Base-by-base conservation (phyloP, 2,888 invertebrate species). In the Scelioninae gen. 1 region DNA sequence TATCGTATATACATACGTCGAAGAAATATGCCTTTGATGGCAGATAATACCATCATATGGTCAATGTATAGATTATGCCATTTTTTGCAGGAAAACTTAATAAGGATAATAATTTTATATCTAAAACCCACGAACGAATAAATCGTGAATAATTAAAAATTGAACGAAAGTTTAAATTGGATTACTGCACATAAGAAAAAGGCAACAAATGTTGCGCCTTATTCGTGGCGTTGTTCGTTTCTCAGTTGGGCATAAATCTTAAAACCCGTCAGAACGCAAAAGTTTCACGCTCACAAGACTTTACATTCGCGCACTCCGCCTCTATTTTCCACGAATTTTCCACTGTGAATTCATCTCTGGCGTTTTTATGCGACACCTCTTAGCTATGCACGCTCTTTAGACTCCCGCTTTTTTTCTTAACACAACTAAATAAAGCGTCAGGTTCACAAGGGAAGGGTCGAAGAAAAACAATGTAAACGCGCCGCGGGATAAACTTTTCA, bases 291-390 rank as follows among this genome's bases (percentile, higher is more conserved):
- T 79, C 60, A 66, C 79, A 51, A 71, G 78, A 71, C 65, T 78
- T 78, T 72, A 62, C 72, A 78, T 82, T 69, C 56, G 74, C 60
- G 56, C 43, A 66, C 71, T 83, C 66, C 49, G 62, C 83, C 83
- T 83, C 83, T 75, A 77, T 78, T 83, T 79, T 79, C 78, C 71
- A 66, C 69, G 78, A 78, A 78, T 78, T 82, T 82, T 77, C 82
- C 58, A 34, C 74, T 53, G 55, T 58, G 56, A 79, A 79, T 79
- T 79, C 78, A 79, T 79, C 65, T 65, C 78, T 49, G 32, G 78
- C 65, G 49, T 72, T 79, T 23, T 79, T 79, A 71, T 79, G 58
- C 71, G 55, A 63, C 77, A 77, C 76, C 76, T 66, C 66, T 76
- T 29, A 55, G 47, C 76, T 58, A 53, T 53, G 53, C 45, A 13